Evolutionary conservation across 2,888 invertebrate species (phyloP).

Genomic region (Nemapogon koenigi): DNA sequence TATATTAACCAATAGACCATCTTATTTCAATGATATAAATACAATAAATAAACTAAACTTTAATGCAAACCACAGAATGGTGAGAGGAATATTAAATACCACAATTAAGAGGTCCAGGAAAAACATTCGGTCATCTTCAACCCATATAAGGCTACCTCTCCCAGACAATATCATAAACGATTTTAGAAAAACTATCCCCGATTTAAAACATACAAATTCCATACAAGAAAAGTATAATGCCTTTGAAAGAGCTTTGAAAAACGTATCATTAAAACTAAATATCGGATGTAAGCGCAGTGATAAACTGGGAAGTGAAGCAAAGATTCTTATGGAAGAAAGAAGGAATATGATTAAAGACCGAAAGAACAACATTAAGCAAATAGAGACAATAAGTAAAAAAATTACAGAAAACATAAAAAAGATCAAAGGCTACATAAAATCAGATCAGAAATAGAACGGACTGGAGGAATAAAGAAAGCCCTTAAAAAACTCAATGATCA

Average conservation of each 20-base stretch:
- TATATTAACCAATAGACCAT: conserved; percentile 3
- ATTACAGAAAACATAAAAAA: background rate
- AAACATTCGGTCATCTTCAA: background rate
- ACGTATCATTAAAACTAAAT: background rate
- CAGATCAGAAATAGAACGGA: background rate
- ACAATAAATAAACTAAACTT: conserved; percentile 5
- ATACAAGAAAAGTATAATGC: background rate
- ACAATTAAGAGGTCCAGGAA: background rate
- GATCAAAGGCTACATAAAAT: background rate
- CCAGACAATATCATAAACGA: background rate
- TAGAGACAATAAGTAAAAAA: background rate
- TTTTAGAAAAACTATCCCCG: background rate
- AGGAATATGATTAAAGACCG: background rate
- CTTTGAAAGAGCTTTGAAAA: background rate
- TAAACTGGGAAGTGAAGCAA: background rate
- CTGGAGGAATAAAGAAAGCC: conserved; percentile 4
- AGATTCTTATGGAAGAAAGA: conserved; percentile 1
- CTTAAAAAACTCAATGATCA: background rate
- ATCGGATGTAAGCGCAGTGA: background rate
- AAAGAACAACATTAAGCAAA: background rate
- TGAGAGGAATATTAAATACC: too few species aligned
- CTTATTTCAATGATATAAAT: conserved; percentile 4
- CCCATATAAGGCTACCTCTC: background rate
- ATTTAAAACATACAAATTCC: background rate
- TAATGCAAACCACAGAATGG: conserved; percentile 8